A percentile compares a stretch with the other conserved stretches of the same genome.
phyloP scores from a whole-genome alignment of 1,140 invertebrate species.

The Drosophila nigromelanica region DNA sequence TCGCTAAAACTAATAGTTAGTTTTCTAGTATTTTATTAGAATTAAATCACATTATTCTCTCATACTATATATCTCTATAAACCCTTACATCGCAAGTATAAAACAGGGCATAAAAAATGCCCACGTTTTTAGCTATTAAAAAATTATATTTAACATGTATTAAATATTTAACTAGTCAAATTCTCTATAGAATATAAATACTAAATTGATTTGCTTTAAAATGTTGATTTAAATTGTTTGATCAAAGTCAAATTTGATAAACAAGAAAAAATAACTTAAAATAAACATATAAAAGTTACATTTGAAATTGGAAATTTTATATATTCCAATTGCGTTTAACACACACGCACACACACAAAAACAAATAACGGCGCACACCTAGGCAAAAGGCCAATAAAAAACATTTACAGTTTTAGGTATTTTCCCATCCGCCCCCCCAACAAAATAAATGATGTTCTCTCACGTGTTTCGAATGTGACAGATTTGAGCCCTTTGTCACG shows the following conservation, averaged over 20 bases:
- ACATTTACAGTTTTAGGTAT: slow-evolving; percentile 58
- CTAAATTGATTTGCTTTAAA: slow-evolving; percentile 41
- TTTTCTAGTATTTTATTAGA: too few species aligned
- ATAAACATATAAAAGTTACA: slow-evolving; percentile 52
- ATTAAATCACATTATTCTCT: too few species aligned
- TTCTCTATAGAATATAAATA: slow-evolving; percentile 15
- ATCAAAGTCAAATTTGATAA: slow-evolving; percentile 60
- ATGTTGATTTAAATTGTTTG: slow-evolving; percentile 60
- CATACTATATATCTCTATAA: too few species aligned
- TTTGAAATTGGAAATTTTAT: slow-evolving; percentile 71
- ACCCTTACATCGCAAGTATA: too few species aligned
- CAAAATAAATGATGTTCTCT: slow-evolving; percentile 76
- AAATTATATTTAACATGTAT: neutral
- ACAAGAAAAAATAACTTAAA: slow-evolving; percentile 20
- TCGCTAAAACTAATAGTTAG: too few species aligned
- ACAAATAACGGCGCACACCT: slow-evolving; percentile 43
- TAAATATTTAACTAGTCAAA: slow-evolving; percentile 25
- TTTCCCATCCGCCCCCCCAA: too few species aligned
- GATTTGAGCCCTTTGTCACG: slow-evolving; percentile 80
- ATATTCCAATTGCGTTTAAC: slow-evolving; percentile 71
- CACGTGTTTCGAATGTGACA: slow-evolving; percentile 80
- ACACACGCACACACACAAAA: slow-evolving; percentile 26
- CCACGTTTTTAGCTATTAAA: too few species aligned
- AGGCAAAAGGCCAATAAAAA: slow-evolving; percentile 67
- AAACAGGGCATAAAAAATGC: too few species aligned